Evolutionary conservation across 2,888 invertebrate species (phyloP), one percentile per base, ranked within the genome.

Genomic region (Gastracanthus pulcherrimus): DNA sequence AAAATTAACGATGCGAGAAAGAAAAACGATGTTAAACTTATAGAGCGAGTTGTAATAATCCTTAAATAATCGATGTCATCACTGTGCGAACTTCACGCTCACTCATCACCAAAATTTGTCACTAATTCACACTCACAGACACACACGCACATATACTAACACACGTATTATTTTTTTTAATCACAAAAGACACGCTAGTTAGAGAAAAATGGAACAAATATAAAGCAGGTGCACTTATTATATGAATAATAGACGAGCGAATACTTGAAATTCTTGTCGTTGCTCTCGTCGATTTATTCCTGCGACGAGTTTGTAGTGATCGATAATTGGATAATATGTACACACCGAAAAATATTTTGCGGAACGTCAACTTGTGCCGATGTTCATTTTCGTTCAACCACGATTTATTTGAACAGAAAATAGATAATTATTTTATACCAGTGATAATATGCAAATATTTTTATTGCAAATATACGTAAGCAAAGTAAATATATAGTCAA

Each of bases 61-160:
- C n/a, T 74, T 76, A 79, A 76, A 76, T 80, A 82, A 79, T 84
- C 26, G 71, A 82, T 84, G 83, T 84, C 83, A 81, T 84, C 84
- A 81, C 77, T 83, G 78, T 82, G 83, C 81, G 80, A 84, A 80
- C 80, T 83, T 81, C 80, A 84, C 82, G 83, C 81, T 83, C 80
- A 81, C 67, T 82, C 66, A 75, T 82, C 75, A 78, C 69, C 64
- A 31, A 64, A 76, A 78, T 78, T 69, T 70, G n/a, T 74, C 80
- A 80, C 70, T 34, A 69, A 69, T 82, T 72, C 31, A 82, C 80
- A 82, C 80, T 55, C 41, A 75, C 67, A 60, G 36, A 70, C 48
- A 83, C 82, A 66, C 69, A 67, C 66, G 66, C 76, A 74, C 66
- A 70, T 66, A 81, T 38, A 72, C 60, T 58, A 62, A 66, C 34